These are phyloP conservation scores for Ceyx margarethae DNA, from an alignment of 2,113 vertebrate species.

Conservation along the genomic window DNA sequence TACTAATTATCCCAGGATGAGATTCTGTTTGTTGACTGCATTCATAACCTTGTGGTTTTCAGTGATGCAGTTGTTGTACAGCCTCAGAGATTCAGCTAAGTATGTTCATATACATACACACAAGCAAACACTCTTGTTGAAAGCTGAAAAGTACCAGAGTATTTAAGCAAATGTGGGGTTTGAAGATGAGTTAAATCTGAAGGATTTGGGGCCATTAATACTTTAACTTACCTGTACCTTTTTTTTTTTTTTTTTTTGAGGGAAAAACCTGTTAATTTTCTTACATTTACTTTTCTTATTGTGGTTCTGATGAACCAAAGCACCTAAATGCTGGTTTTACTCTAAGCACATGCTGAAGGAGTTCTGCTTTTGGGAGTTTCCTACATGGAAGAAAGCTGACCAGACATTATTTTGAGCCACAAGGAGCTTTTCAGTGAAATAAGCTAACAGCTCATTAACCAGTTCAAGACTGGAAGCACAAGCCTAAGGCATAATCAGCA, in stretches of 20 bases:
- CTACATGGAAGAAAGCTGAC: conserved; percentile 24
- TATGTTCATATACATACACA: no score
- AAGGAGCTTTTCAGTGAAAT: conserved; percentile 40
- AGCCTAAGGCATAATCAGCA: conserved; percentile 23
- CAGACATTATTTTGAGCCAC: conserved; percentile 33
- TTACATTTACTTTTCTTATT: neutral
- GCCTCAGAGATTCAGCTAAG: neutral
- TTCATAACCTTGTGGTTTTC: neutral
- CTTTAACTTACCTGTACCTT: neutral
- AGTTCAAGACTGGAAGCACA: conserved; percentile 40
- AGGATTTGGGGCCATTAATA: neutral
- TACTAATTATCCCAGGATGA: neutral
- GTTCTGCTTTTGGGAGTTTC: conserved; percentile 15
- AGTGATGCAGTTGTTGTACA: neutral
- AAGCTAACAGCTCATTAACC: conserved; percentile 56
- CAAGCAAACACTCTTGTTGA: no score
- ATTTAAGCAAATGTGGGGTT: neutral
- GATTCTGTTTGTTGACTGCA: neutral
- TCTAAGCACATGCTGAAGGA: conserved; percentile 2
- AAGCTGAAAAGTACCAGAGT: no score
- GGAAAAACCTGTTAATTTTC: neutral
- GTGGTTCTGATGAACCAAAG: neutral
- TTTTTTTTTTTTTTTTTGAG: neutral
- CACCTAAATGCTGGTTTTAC: neutral
- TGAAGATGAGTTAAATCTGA: neutral